Percentiles rank a stretch among this genome's conserved stretches.
phyloP scores from a whole-genome alignment of 2,797 vertebrate genomes.

The Trachurus trachurus region DNA sequence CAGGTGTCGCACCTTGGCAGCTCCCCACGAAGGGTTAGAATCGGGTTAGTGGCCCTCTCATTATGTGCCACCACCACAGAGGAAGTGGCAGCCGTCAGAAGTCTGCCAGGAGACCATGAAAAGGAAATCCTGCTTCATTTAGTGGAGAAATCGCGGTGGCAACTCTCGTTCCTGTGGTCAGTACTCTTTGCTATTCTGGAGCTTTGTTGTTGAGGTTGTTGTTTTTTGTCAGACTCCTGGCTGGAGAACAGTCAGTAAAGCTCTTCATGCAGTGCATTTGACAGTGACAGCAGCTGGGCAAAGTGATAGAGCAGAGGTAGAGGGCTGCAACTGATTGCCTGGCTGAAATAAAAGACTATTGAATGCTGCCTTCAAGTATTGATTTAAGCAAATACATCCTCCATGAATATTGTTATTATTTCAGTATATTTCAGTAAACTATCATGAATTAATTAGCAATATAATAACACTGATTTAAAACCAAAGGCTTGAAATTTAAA shows the following conservation, averaged over 20 bases:
- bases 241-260: conserved; percentile 59
- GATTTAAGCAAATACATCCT: conserved; percentile 23
- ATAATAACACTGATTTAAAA: conserved; percentile 5
- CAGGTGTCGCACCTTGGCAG: conserved; percentile 52
- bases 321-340: conserved; percentile 34
- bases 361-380: conserved; percentile 19
- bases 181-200: conserved; percentile 57
- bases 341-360: conserved; percentile 36
- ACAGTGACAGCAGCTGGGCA: conserved; percentile 65
- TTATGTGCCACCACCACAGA: conserved; percentile 51
- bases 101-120: conserved; percentile 53
- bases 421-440: conserved; percentile 15
- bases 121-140: conserved; percentile 68
- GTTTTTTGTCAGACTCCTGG: conserved; percentile 60
- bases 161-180: conserved; percentile 42
- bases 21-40: conserved; percentile 26
- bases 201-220: conserved; percentile 51
- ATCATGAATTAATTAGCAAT: neutral
- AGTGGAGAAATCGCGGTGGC: conserved; percentile 13
- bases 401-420: neutral
- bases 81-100: conserved; percentile 54
- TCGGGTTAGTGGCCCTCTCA: conserved; percentile 54
- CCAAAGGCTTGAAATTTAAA: neutral
- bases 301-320: conserved; percentile 52
- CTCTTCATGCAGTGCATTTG: conserved; percentile 50